These are phyloP conservation scores for Sebastes hubbsi DNA, from an alignment of 2,797 vertebrate genomes.

Conservation along the genomic window DNA sequence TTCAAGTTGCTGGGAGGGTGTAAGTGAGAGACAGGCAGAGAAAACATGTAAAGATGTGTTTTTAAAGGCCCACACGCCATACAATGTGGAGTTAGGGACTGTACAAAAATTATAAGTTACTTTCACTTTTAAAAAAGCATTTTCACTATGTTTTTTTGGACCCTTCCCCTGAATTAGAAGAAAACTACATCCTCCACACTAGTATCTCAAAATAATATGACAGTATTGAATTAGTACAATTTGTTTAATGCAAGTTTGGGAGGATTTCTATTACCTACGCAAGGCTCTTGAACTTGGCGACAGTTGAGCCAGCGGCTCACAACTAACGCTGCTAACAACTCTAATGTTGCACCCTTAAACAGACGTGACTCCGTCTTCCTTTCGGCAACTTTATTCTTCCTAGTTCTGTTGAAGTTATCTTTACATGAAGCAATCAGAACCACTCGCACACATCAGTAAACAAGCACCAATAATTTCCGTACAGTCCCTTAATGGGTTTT, in stretches of 20 bases:
- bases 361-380: too few relatives aligned
- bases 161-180: not conserved
- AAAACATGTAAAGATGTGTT: constrained; percentile 9
- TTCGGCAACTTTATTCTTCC: too few relatives aligned
- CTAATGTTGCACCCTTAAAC: too few relatives aligned
- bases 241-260: not conserved
- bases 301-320: too few relatives aligned
- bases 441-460: too few relatives aligned
- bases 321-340: too few relatives aligned
- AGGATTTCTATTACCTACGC: too few relatives aligned
- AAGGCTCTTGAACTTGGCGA: too few relatives aligned
- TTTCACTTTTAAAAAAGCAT: not conserved
- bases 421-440: too few relatives aligned
- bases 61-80: not conserved
- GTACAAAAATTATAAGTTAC: not conserved
- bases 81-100: not conserved
- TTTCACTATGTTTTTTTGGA: not conserved
- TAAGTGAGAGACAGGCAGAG: not conserved
- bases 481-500: not conserved
- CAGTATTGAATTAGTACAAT: not conserved
- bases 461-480: not conserved
- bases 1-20: not conserved
- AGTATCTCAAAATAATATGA: not conserved
- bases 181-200: not conserved
- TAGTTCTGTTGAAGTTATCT: too few relatives aligned